Conservation (phyloP, 2,888 invertebrate species). For the Carpatolechia fugitivella region DNA sequence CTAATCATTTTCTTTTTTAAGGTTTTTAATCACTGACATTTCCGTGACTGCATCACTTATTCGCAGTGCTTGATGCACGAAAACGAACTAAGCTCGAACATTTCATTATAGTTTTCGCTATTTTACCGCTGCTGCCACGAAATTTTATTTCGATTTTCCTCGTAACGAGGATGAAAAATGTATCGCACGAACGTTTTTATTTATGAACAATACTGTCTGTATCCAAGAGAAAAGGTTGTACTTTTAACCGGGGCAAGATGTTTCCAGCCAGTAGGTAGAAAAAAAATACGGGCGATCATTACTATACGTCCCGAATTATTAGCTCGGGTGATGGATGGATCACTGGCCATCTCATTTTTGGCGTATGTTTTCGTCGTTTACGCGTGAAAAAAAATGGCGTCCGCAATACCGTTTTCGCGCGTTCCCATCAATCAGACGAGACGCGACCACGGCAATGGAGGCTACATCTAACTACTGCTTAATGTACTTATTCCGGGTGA, state of each 20-base stretch:
- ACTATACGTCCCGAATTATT: constrained; percentile 21
- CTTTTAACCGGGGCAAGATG: constrained; percentile 31
- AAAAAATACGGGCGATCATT: constrained; percentile 19
- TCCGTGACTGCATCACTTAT: constrained; percentile 58
- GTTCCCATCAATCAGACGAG: constrained; percentile 49
- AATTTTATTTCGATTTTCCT: constrained; percentile 38
- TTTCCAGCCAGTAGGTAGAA: constrained; percentile 19
- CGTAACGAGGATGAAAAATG: constrained; percentile 32
- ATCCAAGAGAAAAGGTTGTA: constrained; percentile 18
- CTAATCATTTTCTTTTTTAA: constrained; percentile 20
- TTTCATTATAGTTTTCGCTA: constrained; percentile 38
- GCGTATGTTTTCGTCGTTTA: constrained; percentile 16
- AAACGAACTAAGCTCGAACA: constrained; percentile 29
- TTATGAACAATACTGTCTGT: constrained; percentile 17
- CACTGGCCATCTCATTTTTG: constrained; percentile 20
- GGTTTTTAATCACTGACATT: constrained; percentile 57
- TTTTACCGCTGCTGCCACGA: constrained; percentile 32
- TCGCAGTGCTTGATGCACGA: constrained; percentile 34
- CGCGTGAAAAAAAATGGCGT: constrained; percentile 22
- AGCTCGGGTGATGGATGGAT: constrained; percentile 19
- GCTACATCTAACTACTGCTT: constrained; percentile 57
- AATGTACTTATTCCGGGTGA: constrained; percentile 68
- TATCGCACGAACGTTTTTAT: constrained; percentile 28
- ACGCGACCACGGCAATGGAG: constrained; percentile 36
- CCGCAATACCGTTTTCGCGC: constrained; percentile 23